Conservation (phyloP, 2,113 vertebrate genomes). For the Anthoscopus minutus region DNA sequence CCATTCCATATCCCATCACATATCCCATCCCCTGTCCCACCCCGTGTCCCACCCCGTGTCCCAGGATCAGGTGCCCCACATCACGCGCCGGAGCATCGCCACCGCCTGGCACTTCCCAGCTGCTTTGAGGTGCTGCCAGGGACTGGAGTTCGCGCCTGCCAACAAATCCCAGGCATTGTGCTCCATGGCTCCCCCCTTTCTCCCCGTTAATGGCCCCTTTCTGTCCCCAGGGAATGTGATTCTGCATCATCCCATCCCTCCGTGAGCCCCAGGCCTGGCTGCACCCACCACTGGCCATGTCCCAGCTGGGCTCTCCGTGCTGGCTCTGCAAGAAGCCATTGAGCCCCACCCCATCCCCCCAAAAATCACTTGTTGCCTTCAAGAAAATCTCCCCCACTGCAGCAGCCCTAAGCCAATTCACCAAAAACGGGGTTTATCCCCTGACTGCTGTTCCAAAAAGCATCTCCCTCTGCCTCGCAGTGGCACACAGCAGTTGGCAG, state of each 20-base stretch:
- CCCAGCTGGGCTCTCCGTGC: not conserved
- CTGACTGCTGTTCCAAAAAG: fast-evolving
- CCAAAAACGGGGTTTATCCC: not conserved
- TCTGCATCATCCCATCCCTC: not conserved
- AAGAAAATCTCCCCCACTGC: not conserved
- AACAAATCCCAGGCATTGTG: conserved; percentile 43
- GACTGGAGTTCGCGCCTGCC: not conserved
- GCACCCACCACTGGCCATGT: not conserved
- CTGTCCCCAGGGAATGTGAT: not conserved
- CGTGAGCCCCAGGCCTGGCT: not conserved
- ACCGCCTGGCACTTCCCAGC: conserved; percentile 29
- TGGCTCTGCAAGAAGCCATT: not conserved
- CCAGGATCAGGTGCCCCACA: not conserved
- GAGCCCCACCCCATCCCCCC: not conserved
- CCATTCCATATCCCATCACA: too few species aligned
- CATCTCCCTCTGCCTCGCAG: not conserved
- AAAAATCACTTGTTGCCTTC: not conserved
- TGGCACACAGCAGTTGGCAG: fast-evolving
- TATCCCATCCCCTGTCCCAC: not conserved
- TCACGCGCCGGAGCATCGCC: conserved; percentile 1
- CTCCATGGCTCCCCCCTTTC: not conserved
- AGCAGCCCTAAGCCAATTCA: not conserved
- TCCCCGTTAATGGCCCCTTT: conserved; percentile 18
- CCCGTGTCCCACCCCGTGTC: too few species aligned
- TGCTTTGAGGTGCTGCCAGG: conserved; percentile 58